These are phyloP conservation scores for Oostethus manadensis DNA, from an alignment of 2,113 vertebrate species.

Conservation along the genomic window DNA sequence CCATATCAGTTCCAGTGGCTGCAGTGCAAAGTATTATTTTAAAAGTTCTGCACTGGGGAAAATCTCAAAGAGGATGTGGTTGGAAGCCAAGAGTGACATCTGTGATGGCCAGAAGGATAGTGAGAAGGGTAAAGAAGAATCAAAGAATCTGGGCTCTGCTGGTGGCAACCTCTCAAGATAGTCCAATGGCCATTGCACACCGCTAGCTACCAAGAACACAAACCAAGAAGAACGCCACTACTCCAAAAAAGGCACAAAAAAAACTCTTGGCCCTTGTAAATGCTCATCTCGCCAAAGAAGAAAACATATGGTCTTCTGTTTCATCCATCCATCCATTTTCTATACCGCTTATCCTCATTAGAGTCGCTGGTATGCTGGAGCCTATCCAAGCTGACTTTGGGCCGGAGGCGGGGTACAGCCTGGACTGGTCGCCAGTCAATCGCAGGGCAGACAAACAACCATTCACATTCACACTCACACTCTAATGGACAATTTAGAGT, in stretches of 20 bases:
- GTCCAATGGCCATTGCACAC: neutral
- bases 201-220: neutral
- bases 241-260: slow-evolving; percentile 5
- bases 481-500: too few relatives aligned
- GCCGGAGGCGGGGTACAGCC: too few relatives aligned
- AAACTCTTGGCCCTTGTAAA: neutral
- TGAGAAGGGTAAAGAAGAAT: slow-evolving; percentile 8
- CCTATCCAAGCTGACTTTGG: too few relatives aligned
- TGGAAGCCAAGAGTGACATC: too few relatives aligned
- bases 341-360: too few relatives aligned
- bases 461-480: too few relatives aligned
- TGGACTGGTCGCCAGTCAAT: too few relatives aligned
- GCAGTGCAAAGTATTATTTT: too few relatives aligned
- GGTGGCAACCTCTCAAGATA: neutral
- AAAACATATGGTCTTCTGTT: slow-evolving; percentile 5
- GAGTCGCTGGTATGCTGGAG: too few relatives aligned
- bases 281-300: slow-evolving; percentile 5
- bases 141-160: neutral
- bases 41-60: slow-evolving; percentile 1
- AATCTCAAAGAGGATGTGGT: slow-evolving; percentile 11
- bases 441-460: too few relatives aligned
- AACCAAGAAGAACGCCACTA: slow-evolving; percentile 5
- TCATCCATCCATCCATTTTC: too few relatives aligned
- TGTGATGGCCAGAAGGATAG: neutral
- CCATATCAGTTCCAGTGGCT: neutral